These are phyloP conservation scores for Bombyx huttoni DNA, from an alignment of 2,888 invertebrate genomes.

Conservation along the genomic window DNA sequence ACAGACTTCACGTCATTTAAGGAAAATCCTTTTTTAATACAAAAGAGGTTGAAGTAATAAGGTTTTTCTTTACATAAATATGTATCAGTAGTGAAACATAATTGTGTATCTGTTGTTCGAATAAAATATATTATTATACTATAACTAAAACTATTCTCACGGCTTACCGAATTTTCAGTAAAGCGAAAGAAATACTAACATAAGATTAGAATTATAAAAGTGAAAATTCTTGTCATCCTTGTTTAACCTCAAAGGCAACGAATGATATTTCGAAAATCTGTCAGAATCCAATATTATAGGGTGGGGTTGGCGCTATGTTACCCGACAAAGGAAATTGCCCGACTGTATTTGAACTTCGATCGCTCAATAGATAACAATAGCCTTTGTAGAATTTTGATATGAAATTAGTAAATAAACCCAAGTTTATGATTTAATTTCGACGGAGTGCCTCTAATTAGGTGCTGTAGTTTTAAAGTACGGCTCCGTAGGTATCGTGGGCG, in stretches of 20 bases:
- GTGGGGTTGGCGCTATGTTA: conserved; percentile 11
- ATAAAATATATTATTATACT: too few species aligned
- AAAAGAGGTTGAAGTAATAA: too few species aligned
- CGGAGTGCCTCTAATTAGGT: conserved; percentile 17
- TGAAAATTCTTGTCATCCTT: background rate
- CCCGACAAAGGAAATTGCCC: conserved; percentile 20
- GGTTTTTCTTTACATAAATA: too few species aligned
- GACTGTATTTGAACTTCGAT: conserved; percentile 18
- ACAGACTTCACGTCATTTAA: too few species aligned
- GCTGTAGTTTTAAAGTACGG: conserved; percentile 12
- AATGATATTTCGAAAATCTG: conserved; percentile 16
- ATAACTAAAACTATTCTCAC: too few species aligned
- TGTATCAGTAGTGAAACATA: too few species aligned
- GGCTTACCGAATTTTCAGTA: too few species aligned
- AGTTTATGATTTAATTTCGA: background rate
- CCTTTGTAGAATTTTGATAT: conserved; percentile 10
- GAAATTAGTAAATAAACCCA: background rate
- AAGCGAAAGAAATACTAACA: too few species aligned
- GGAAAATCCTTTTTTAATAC: too few species aligned
- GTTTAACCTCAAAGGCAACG: conserved; percentile 8
- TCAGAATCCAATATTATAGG: conserved; percentile 16
- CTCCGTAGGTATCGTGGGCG: conserved; percentile 9
- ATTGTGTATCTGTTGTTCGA: too few species aligned
- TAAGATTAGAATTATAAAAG: background rate
- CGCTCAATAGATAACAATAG: conserved; percentile 12